Conservation (phyloP, 2,888 invertebrate species). For the Octonoba sinensis region DNA sequence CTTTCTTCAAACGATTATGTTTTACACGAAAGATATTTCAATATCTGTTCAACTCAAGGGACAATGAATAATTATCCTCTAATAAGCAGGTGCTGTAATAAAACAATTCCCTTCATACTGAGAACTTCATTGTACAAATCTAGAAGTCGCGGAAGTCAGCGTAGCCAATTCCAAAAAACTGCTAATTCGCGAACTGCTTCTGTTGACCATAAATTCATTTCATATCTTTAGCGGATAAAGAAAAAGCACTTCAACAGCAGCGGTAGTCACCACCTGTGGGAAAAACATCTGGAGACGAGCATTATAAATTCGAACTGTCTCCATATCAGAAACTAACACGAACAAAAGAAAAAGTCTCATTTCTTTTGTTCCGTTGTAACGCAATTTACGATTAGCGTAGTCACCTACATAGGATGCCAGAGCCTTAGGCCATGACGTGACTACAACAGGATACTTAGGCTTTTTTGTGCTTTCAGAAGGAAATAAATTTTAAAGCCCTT, state of each 20-base stretch:
- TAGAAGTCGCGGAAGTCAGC: too few species aligned
- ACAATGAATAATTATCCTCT: too few species aligned
- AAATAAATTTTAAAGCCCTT: constrained; percentile 29
- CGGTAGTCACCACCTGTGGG: neutral
- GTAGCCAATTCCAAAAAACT: neutral
- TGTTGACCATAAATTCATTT: constrained; percentile 24
- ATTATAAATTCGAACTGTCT: constrained; percentile 6
- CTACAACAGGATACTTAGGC: constrained; percentile 26
- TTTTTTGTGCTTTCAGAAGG: constrained; percentile 16
- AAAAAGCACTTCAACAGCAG: neutral
- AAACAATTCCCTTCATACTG: too few species aligned
- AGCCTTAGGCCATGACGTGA: constrained; percentile 32
- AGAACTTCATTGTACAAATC: too few species aligned
- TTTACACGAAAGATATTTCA: too few species aligned
- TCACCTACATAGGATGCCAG: neutral
- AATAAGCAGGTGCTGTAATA: too few species aligned
- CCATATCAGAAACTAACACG: neutral
- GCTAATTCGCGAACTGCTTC: constrained; percentile 49
- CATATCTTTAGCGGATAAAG: constrained; percentile 4
- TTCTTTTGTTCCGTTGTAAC: neutral
- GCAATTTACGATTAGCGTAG: neutral
- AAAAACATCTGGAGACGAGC: constrained; percentile 5
- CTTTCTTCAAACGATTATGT: too few species aligned
- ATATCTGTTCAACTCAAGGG: too few species aligned
- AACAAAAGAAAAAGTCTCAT: neutral